Conservation (phyloP, 2,113 vertebrate genomes). For the Pygoscelis antarcticus region DNA sequence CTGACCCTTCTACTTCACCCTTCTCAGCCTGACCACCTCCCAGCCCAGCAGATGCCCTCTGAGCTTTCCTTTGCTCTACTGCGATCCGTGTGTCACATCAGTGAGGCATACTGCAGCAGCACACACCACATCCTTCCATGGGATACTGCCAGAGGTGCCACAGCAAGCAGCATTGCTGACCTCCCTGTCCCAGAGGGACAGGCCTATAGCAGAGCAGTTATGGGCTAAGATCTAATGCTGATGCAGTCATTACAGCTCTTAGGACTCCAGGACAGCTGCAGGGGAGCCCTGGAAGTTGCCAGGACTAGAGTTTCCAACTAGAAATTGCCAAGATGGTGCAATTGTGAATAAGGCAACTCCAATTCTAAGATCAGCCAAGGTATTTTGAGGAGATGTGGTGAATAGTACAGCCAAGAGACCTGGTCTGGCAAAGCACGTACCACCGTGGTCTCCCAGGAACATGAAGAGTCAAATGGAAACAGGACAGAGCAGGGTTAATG, state of each 20-base stretch:
- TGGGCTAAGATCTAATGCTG: background rate
- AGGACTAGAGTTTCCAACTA: background rate
- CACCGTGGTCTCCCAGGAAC: background rate
- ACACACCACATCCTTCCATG: background rate
- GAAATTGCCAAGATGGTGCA: background rate
- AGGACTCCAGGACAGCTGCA: background rate
- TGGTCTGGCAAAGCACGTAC: background rate
- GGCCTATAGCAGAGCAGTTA: background rate
- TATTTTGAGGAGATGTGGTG: background rate
- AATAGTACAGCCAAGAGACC: background rate
- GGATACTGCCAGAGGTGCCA: background rate
- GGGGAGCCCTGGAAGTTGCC: background rate
- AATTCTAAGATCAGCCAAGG: background rate
- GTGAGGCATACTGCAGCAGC: background rate
- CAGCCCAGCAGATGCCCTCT: background rate
- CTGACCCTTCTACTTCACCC: background rate
- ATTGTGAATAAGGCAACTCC: background rate
- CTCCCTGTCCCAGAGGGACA: background rate
- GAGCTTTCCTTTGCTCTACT: background rate
- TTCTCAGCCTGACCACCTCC: background rate
- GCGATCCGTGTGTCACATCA: rapidly evolving
- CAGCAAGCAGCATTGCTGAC: background rate
- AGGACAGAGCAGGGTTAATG: background rate
- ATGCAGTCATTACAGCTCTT: background rate
- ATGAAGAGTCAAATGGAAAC: background rate